Conservation (phyloP, 2,797 vertebrate genomes). For the Phaenicophaeus curvirostris region DNA sequence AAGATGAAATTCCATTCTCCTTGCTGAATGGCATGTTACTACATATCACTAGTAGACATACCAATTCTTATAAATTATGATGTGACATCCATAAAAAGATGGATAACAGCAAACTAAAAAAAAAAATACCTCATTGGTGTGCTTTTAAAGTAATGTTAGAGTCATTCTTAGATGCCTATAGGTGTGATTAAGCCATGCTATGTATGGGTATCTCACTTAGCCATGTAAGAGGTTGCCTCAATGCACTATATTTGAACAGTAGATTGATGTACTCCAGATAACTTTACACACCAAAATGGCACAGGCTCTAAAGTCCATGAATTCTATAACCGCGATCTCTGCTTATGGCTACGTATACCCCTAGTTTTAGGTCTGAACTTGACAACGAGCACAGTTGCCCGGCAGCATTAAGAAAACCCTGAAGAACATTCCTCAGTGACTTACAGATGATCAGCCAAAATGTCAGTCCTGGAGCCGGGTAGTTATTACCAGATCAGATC, state of each 20-base stretch:
- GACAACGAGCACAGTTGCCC: not conserved
- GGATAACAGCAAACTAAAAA: not conserved
- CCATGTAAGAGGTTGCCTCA: not conserved
- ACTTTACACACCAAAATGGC: not conserved
- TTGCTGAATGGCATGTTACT: not conserved
- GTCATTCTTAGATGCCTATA: not conserved
- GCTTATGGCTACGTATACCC: too few species aligned
- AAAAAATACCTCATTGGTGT: not conserved
- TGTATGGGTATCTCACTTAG: not conserved
- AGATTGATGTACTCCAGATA: not conserved
- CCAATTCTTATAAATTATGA: not conserved
- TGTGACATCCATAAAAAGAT: not conserved
- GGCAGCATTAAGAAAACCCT: not conserved
- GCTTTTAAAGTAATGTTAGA: not conserved
- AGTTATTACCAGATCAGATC: not conserved
- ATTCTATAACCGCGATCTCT: not conserved
- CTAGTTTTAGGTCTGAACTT: not conserved
- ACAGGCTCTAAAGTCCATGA: not conserved
- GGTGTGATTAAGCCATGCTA: not conserved
- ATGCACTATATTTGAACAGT: not conserved
- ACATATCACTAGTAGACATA: not conserved
- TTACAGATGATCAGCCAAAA: not conserved
- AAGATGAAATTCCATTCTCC: not conserved
- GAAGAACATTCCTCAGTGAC: not conserved
- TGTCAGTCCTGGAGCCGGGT: not conserved